Percentiles rank a stretch among this genome's conserved stretches.
These are phyloP conservation scores for Chiroxiphia lanceolata DNA, from an alignment of 2,797 vertebrate genomes.

Conservation along the genomic window DNA sequence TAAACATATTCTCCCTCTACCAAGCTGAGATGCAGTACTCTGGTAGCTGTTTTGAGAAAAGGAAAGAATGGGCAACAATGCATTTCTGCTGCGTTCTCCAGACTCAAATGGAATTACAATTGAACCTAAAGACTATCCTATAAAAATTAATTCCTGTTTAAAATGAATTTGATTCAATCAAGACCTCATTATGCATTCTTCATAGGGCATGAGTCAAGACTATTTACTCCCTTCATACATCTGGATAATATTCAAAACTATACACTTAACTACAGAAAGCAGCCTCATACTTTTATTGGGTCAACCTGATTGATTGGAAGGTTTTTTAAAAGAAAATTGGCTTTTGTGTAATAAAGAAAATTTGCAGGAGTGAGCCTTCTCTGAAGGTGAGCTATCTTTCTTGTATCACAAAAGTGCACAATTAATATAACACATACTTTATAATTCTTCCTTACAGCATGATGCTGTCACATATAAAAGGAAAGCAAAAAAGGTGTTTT, in stretches of 20 bases:
- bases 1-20: constrained; percentile 70
- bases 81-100: constrained; percentile 68
- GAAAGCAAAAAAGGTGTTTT: constrained; percentile 30
- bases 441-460: not conserved
- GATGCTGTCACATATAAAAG: not conserved
- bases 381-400: not conserved
- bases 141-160: constrained; percentile 82
- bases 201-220: constrained; percentile 67
- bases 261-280: constrained; percentile 67
- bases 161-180: constrained; percentile 80
- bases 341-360: constrained; percentile 7
- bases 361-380: not conserved
- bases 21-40: constrained; percentile 56
- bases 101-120: constrained; percentile 81
- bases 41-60: constrained; percentile 51
- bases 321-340: not conserved
- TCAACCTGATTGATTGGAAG: constrained; percentile 9
- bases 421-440: not conserved
- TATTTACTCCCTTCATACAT: constrained; percentile 74
- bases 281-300: constrained; percentile 57
- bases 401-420: not conserved
- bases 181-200: constrained; percentile 74
- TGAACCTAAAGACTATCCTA: constrained; percentile 74
- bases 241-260: constrained; percentile 65
- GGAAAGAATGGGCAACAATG: constrained; percentile 65